Evolutionary conservation across 2,888 invertebrate species (phyloP).

Genomic region (Agrotis ipsilon): DNA sequence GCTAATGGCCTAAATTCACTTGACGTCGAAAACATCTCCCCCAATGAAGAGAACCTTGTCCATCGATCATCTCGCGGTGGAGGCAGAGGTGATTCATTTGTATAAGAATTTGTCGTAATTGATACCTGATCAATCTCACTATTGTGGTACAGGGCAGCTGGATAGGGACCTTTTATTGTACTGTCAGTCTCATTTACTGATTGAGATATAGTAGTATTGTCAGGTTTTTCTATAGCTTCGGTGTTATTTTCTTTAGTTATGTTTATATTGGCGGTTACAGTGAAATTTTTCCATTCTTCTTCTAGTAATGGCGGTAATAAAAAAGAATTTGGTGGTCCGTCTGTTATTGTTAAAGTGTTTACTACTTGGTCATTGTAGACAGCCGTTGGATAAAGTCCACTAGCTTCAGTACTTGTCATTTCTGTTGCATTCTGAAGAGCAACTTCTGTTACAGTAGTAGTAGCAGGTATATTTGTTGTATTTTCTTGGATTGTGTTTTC

Average conservation of each 20-base stretch:
- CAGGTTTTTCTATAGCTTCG: slow-evolving; percentile 23
- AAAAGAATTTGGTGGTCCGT: slow-evolving; percentile 39
- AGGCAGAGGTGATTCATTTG: slow-evolving; percentile 75
- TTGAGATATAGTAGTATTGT: slow-evolving; percentile 43
- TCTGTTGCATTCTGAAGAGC: slow-evolving; percentile 33
- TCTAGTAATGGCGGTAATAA: slow-evolving; percentile 61
- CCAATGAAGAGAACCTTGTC: slow-evolving; percentile 75
- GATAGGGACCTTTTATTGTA: slow-evolving; percentile 72
- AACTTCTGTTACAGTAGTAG: slow-evolving; percentile 23
- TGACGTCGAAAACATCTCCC: slow-evolving; percentile 66
- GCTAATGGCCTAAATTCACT: slow-evolving; percentile 84
- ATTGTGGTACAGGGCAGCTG: slow-evolving; percentile 76
- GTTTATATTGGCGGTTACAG: slow-evolving; percentile 57
- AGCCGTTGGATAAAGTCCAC: slow-evolving; percentile 52
- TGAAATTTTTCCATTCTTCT: slow-evolving; percentile 72
- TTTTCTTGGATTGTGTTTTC: not conserved
- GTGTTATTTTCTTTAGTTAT: slow-evolving; percentile 45
- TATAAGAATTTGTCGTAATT: slow-evolving; percentile 81
- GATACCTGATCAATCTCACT: slow-evolving; percentile 79
- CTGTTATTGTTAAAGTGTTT: slow-evolving; percentile 49
- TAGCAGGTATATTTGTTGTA: not conserved
- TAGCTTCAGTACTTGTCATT: slow-evolving; percentile 48
- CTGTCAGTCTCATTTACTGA: slow-evolving; percentile 60
- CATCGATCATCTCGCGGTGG: slow-evolving; percentile 79
- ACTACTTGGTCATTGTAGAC: slow-evolving; percentile 50